Evolutionary conservation across 2,113 vertebrate species (phyloP), one percentile per base, ranked within the genome.

Genomic region (Carassius carassius): DNA sequence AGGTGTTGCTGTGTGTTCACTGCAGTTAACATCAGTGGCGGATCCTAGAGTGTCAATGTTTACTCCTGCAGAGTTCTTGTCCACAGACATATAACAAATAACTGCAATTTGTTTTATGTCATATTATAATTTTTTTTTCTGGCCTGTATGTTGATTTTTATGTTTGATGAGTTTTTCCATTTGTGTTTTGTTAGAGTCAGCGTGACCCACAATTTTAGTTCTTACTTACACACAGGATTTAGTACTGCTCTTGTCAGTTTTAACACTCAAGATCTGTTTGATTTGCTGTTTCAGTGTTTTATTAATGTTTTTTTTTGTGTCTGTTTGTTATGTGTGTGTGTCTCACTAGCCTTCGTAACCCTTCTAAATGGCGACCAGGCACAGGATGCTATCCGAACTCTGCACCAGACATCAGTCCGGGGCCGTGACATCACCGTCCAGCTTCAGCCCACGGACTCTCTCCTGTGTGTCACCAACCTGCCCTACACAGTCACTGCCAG

Each of bases 361-460:
- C 95, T 99, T 90, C 81, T 98, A 85, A 97, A 99, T 72, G 98
- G 98, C 84, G 96, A 97, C 86, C 98, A 99, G 95, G 98, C 98
- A 80, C 97, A 98, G 93, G 94, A 95, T 73, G 98, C 96, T 49
- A 99, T 99, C 92, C 93, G 82, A 89, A 95, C 88, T 41, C 96
- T 98, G 89, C 97, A 99, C 90, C 97, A 96, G 86, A 93, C 94
- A 35, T 93, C 90, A 83, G 95, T 99, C 84, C 96, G 97, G 2
- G 97, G 97, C 35, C 96, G 95, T 88, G 92, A 97, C 87, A 95
- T 99, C 90, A 94, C 93, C 0, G 97, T 99, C 84, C 96, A 98
- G 79, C 95, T 99, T 11, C 98, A 99, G 91, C 98, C 98, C 17
- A 99, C 98, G 0, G 98, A 99, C 85, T 96, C 97, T 4, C 93